A percentile compares a stretch with the other conserved stretches of the same genome.
These are phyloP conservation scores for Diplodus sargus DNA, from an alignment of 2,797 vertebrate species.

Conservation along the genomic window DNA sequence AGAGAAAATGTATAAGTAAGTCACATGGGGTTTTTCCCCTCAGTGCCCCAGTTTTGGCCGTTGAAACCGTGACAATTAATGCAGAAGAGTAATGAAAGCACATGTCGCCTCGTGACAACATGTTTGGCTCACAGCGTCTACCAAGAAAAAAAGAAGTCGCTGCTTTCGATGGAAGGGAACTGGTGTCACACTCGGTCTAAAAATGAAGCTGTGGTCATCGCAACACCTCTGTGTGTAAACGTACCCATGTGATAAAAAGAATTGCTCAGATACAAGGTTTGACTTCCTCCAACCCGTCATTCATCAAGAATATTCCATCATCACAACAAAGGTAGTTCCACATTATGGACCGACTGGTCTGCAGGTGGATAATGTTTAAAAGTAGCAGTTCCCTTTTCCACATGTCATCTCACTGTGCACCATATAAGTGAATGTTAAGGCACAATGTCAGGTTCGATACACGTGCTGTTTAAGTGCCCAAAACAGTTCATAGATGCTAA, in stretches of 20 bases:
- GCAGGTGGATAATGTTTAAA: constrained; percentile 44
- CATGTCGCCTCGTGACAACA: constrained; percentile 49
- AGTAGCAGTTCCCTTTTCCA: constrained; percentile 42
- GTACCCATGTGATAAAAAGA: constrained; percentile 30
- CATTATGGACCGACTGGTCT: constrained; percentile 32
- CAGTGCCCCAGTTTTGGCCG: not conserved
- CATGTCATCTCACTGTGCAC: not conserved
- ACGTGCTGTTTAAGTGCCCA: not conserved
- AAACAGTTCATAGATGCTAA: not conserved
- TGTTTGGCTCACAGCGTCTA: constrained; percentile 17
- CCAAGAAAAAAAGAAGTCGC: constrained; percentile 65
- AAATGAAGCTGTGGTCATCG: constrained; percentile 39
- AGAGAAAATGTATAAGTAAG: not conserved
- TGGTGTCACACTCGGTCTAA: constrained; percentile 57
- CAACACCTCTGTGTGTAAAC: constrained; percentile 25
- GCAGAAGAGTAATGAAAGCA: not conserved
- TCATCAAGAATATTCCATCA: constrained; percentile 8
- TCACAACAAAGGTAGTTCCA: constrained; percentile 52
- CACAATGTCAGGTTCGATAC: not conserved
- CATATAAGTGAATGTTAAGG: not conserved
- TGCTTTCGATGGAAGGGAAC: constrained; percentile 69
- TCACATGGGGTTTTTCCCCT: constrained; percentile 9
- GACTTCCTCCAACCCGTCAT: constrained; percentile 58
- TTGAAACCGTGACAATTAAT: constrained; percentile 19
- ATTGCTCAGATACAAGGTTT: constrained; percentile 18